Conservation (phyloP, 2,797 vertebrate species). For the Syndactyla subalaris region DNA sequence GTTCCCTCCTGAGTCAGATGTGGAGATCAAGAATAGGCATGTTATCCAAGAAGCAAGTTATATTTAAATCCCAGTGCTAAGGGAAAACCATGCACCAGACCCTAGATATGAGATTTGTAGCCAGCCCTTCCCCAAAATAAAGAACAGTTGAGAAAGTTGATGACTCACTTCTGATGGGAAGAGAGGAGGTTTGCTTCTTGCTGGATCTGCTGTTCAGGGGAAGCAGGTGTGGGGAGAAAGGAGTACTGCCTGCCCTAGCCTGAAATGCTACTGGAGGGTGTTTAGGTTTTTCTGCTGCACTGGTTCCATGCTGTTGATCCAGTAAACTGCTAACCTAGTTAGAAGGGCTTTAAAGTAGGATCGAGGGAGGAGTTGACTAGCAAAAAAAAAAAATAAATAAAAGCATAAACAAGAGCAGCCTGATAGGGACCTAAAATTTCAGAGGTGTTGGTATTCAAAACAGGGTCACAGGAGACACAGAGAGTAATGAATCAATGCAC, state of each 20-base stretch:
- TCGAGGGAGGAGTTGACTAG: not conserved
- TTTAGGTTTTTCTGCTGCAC: not conserved
- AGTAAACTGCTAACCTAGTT: constrained; percentile 48
- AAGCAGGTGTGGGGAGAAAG: not conserved
- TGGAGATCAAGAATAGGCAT: not conserved
- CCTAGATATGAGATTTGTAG: not conserved
- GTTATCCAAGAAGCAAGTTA: not conserved
- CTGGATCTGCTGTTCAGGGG: not conserved
- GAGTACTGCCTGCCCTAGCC: not conserved
- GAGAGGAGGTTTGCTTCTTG: not conserved
- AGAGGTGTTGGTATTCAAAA: constrained; percentile 14
- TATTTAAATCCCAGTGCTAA: not conserved
- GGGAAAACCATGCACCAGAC: not conserved
- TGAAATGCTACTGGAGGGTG: not conserved
- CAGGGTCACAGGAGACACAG: not conserved
- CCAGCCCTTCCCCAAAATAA: not conserved
- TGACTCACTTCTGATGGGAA: not conserved
- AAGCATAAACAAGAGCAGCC: not conserved
- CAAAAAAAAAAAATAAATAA: not conserved
- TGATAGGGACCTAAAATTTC: not conserved
- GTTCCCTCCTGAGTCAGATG: not conserved
- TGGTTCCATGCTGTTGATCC: not conserved
- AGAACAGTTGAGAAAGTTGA: not conserved
- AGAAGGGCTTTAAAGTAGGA: constrained; percentile 27
- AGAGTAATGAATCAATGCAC: not conserved